Evolutionary conservation across 2,797 vertebrate genomes (phyloP), one percentile per base, ranked within the genome.

Genomic region (Premnoplex brunnescens): DNA sequence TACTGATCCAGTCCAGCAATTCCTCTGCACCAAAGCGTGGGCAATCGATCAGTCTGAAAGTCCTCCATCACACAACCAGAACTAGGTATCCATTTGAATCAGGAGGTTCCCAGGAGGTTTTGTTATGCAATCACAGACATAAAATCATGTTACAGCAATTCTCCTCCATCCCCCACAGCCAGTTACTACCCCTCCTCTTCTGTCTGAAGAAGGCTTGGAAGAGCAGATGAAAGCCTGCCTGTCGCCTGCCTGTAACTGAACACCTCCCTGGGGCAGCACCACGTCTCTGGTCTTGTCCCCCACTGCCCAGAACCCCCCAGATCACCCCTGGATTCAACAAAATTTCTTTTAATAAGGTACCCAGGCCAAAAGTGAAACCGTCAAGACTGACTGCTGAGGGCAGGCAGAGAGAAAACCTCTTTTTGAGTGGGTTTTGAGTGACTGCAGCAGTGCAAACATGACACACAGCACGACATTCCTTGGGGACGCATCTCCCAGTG

Each of bases 71-170:
- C 48, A 23, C 76, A 12, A 23, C 37, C 85, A 12, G 22, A 10
- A 8, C 43, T 23, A 34, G 75, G 91, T 60, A 86, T 88, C 89
- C 76, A 22, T 39, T 52, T 4, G 88, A 84, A 68, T 8, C 88
- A 3, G 79, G 93, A 93, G 85, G 8, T 90, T 94, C 96, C 96
- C 96, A 69, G 88, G 93, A 90, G 96, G 83, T 41, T 95, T 95
- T 16, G 66, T 95, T 97, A 95, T 95, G 96, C 96, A 97, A 95
- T 91, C 89, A 1, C 93, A 52, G 91, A 55, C 88, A 91, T 16
- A 88, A 97, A 97, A 96, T 89, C 95, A n/a, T 22, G 88, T 95
- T 96, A 49, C 89, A 89, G 94, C 81, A 34, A 56, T 85, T 41
- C 85, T 76, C 55, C 58, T 88, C 95, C 93, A 93, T 89, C 94